Base-by-base conservation (phyloP, 2,888 invertebrate genomes). In the Tipula unca region DNA sequence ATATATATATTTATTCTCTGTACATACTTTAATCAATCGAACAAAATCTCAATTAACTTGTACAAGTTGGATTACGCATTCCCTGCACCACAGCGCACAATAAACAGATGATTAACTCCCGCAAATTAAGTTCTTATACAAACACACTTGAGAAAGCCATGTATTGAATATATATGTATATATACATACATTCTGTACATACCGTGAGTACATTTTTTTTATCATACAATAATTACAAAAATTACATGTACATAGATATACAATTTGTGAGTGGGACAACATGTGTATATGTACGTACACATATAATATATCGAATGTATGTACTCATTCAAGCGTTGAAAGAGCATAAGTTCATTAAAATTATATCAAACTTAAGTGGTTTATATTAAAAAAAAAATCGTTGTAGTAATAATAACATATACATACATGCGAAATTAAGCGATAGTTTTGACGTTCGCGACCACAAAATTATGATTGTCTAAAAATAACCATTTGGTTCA, bases 101-200 rank as follows among this genome's bases (percentile, higher is more conserved):
- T 69, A 69, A 69, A 69, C 69, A 69, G 69, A 69, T 69, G 69
- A 69, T 69, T 69, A 69, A 69, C 48, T 54, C 69, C 69, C 69
- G 69, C 69, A 69, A 20, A 69, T 69, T 69, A 69, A 69, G 25
- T 69, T 69, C 69, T 69, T 69, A 4, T 25, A 69, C 69, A 69
- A 69, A 69, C 69, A 69, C 25, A 69, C 69, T 69, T 69, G 69
- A 69, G 69, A 69, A 69, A 69, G 69, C 69, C 69, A 10, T 69
- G 69, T 69, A n/a, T 48, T n/a, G n/a, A n/a, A 48, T 48, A 48
- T 0, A n/a, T n/a, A n/a, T n/a, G n/a, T n/a, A n/a, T n/a, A n/a
- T n/a, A n/a, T n/a, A n/a, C n/a, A n/a, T 39, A 39, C 10, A 69
- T 69, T 20, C 10, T 69, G 10, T 69, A 69, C n/a, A 69, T 69